Evolutionary conservation across 2,797 vertebrate species (phyloP), one percentile per base, ranked within the genome.

Genomic region (Astyanax mexicanus): DNA sequence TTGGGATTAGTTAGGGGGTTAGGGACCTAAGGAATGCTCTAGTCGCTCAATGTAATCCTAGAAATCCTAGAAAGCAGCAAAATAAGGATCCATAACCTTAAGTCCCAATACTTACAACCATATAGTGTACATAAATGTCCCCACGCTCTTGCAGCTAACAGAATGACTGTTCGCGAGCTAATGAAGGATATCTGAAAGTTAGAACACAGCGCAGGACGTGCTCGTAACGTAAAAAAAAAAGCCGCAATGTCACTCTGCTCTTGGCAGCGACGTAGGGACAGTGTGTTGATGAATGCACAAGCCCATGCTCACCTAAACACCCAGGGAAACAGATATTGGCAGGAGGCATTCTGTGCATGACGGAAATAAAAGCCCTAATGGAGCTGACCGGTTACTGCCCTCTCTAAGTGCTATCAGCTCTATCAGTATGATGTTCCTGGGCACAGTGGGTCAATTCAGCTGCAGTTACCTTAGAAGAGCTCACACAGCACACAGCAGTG

Each of bases 311-410:
- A 58, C 29, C 27, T 35, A 35, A 29, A 57, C 54, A 57, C 54
- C 57, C 54, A 61, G 55, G 60, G 35, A 37, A 38, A 61, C 1
- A 38, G 29, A 35, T 38, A 61, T 61, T 38, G 57, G 35, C 57
- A 61, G 35, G 35, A 35, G 35, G 57, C 57, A 61, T 35, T 61
- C 35, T 61, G 32, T 5, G n/a, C n/a, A 61, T 61, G 57, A 35
- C 62, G 27, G 37, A 78, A 67, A 49, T 65, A 66, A 72, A 73
- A 68, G 62, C 52, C 42, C 52, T 61, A 68, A 61, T 73, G 37
- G 55, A 62, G 32, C 4, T 67, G 54, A 68, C 37, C 52, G 61
- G 52, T 40, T 27, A 42, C 35, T 62, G 11, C 15, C 32, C 55
- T 69, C 27, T 37, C 45, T 52, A 49, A 47, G 42, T 51, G 42